Evolutionary conservation across 1,140 invertebrate species (phyloP), one percentile per base, ranked within the genome.

Genomic region (Leptinotarsa texana): DNA sequence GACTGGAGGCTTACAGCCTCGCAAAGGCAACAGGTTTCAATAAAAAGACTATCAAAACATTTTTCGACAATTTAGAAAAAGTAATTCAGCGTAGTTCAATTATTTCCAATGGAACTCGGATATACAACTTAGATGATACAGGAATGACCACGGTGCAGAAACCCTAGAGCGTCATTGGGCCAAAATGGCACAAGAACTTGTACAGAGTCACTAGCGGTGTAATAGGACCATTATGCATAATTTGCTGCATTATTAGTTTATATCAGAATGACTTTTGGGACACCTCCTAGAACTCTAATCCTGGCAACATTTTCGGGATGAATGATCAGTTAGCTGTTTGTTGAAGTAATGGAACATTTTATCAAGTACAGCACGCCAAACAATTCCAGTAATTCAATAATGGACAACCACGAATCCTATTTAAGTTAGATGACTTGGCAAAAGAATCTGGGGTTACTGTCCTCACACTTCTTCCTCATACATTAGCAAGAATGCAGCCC

Each of bases 71-170:
- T 78, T 79, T 85, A 48, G 69, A 82, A 79, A 69, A 75, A 65
- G 79, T 82, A 13, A 72, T 86, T 24, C 22, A 42, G 17, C 17
- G 79, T 57, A 63, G 76, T 80, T 61, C 18, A 49, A 27, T 24
- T 47, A 77, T 76, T 74, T 21, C 48, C 18, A 67, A 81, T 77
- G 75, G 77, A 5, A 79, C 67, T 63, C 62, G 83, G 65, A 82
- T 87, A 27, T 88, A 75, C 74, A 87, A 87, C 76, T 65, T 86
- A 18, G 85, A 86, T 77, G 86, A 87, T 80, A 87, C 83, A 17
- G 84, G 80, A 3, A 80, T 84, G 5, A 87, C 83, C 18, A 87
- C 86, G 33, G 8, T 33, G 8, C 33, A 11, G 8, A 33, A 33
- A 33, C 33, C 6, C 8, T 33, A 33, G 0, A 33, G 6, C 8